Percentiles rank a stretch among this genome's conserved stretches.
phyloP scores from a whole-genome alignment of 2,888 invertebrate species.

The Hydrotaea cyrtoneurina region DNA sequence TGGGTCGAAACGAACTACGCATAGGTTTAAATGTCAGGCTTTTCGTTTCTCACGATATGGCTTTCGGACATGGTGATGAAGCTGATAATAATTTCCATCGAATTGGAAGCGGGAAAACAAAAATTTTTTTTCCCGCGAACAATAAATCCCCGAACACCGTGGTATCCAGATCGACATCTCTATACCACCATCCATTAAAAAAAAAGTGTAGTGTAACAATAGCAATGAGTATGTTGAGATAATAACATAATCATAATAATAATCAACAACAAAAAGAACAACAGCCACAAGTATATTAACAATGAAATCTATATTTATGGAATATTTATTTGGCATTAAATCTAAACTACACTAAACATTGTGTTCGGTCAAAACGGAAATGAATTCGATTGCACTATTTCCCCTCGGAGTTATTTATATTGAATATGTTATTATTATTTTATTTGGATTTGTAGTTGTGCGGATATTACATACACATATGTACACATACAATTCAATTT shows the following conservation, averaged over 20 bases:
- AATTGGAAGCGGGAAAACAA: too few relatives aligned
- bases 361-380: neutral
- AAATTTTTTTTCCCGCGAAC: neutral
- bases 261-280: neutral
- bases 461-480: too few relatives aligned
- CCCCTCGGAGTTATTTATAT: neutral
- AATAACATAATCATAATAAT: neutral
- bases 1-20: too few relatives aligned
- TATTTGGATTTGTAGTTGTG: neutral
- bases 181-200: neutral
- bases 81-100: too few relatives aligned
- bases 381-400: slow-evolving; percentile 34
- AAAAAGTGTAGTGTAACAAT: neutral
- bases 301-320: neutral
- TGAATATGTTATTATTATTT: slow-evolving; percentile 24
- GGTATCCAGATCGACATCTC: too few relatives aligned
- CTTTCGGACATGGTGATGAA: too few relatives aligned
- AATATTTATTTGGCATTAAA: slow-evolving; percentile 43
- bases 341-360: slow-evolving; percentile 18
- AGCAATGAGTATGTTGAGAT: neutral
- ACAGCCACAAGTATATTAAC: neutral
- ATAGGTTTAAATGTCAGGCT: too few relatives aligned
- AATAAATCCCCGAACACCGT: neutral
- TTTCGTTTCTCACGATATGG: too few relatives aligned
- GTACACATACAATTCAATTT: too few relatives aligned